Conservation (phyloP, 2,113 vertebrate species). For the Siniperca chuatsi region DNA sequence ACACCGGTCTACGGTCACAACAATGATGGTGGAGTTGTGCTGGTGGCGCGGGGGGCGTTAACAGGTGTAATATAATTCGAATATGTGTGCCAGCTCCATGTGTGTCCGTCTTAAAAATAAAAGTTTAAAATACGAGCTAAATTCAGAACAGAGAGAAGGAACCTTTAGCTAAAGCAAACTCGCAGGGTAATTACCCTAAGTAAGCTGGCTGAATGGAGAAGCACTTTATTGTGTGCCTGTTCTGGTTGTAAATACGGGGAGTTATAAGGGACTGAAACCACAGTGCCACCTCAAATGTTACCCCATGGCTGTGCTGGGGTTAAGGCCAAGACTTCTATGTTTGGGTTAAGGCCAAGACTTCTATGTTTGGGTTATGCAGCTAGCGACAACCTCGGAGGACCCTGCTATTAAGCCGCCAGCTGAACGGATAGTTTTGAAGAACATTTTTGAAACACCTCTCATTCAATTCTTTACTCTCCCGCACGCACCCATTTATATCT, state of each 20-base stretch:
- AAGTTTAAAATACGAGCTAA: conserved; percentile 21
- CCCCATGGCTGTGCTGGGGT: background rate
- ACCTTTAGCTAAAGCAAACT: background rate
- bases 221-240: background rate
- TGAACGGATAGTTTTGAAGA: background rate
- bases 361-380: background rate
- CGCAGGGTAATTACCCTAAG: background rate
- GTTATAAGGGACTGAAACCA: background rate
- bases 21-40: conserved; percentile 39
- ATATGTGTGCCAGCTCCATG: background rate
- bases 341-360: background rate
- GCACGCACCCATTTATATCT: conserved; percentile 43
- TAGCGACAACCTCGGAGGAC: background rate
- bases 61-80: conserved; percentile 71
- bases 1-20: conserved; percentile 54
- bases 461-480: background rate
- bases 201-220: background rate
- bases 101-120: conserved; percentile 1
- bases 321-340: background rate
- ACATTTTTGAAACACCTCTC: background rate
- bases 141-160: background rate
- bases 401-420: background rate
- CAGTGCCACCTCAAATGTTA: background rate
- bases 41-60: conserved; percentile 47
- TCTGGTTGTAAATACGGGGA: background rate